Base-by-base conservation (phyloP, 2,888 invertebrate species). In the Nysson spinosus region DNA sequence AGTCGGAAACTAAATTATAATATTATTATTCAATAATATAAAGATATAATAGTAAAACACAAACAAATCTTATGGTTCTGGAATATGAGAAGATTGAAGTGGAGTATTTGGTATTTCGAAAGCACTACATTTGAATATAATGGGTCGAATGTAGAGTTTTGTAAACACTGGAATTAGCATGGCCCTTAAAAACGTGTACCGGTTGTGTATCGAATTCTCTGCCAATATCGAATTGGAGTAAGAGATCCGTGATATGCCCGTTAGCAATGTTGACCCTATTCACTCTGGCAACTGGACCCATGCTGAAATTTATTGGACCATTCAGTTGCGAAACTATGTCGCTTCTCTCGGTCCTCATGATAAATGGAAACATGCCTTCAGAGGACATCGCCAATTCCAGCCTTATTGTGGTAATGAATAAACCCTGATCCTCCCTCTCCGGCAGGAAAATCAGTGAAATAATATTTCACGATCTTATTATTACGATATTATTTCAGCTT, bases 171-270 rank as follows among this genome's bases (percentile, higher is more conserved):
- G n/a, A 11, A 2, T 6, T 24, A 28, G 20, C 44, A 11, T 26
- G 44, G 14, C 46, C 60, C 50, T 51, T 46, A 46, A 51, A 42
- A 28, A 5, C 40, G 20, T 22, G 39, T 22, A 44, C 42, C 26
- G 43, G 11, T 37, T 42, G 6, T 32, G 47, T 39, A 60, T 63
- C 44, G 51, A 63, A 28, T 51, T 43, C 46, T 60, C 64, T 16
- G 57, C 57, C 47, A 35, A 44, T 32, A 32, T 26, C 6, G 26
- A 28, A 43, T 34, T 37, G 50, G 44, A 56, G 52, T 52, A 63
- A 69, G 37, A 44, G 66, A 69, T 73, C 62, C 40, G 42, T 56
- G 65, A 73, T 66, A 60, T 63, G 72, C 52, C 66, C 60, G 66
- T 66, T 73, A 69, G 47, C 63, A 34, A 68, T 55, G 51, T 43